phyloP scores from a whole-genome alignment of 2,888 invertebrate genomes.

The Itoplectis maculator region DNA sequence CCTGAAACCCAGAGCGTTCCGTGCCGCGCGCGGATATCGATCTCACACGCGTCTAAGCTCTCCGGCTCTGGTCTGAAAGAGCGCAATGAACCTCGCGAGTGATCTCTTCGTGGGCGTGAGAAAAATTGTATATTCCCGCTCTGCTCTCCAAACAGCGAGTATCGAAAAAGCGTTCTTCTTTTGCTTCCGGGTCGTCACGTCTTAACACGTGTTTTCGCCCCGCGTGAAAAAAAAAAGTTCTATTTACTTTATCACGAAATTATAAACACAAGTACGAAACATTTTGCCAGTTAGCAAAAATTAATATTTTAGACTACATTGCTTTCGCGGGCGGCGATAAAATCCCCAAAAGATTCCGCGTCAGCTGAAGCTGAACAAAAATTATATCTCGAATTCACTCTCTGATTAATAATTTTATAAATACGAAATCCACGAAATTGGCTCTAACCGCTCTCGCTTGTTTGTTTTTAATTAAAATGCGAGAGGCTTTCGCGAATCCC shows the following conservation, averaged over 20 bases:
- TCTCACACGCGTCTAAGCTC: constrained; percentile 47
- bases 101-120: background rate
- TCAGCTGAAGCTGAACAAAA: no score
- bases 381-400: no score
- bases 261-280: background rate
- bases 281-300: background rate
- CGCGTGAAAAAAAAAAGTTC: no score
- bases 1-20: constrained; percentile 37
- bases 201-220: background rate
- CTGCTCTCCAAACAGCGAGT: no score
- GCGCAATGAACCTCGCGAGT: constrained; percentile 55
- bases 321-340: no score
- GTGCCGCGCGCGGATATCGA: constrained; percentile 66
- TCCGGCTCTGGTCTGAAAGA: constrained; percentile 26
- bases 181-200: background rate
- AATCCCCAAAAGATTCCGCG: no score
- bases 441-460: no score
- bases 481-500: no score
- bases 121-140: background rate
- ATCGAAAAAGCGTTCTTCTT: background rate
- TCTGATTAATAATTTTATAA: no score
- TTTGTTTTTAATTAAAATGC: background rate
- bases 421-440: no score
- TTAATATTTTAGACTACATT: no score
- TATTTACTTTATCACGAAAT: background rate